Evolutionary conservation across 2,888 invertebrate species (phyloP), one percentile per base, ranked within the genome.

Genomic region (Spilarctia lutea): DNA sequence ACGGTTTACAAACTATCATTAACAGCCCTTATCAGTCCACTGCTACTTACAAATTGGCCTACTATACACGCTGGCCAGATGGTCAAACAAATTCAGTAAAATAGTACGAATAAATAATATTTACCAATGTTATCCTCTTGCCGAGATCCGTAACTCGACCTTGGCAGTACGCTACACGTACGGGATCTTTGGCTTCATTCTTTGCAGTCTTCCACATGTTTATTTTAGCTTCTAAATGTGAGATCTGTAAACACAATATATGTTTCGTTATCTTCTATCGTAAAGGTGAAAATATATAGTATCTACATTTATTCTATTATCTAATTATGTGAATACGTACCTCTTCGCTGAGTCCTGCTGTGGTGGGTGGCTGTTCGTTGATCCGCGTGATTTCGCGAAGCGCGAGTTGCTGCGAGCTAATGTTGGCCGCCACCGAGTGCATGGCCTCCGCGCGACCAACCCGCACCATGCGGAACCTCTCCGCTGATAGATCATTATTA

Each of bases 381-480:
- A 74, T 73, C 77, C 89, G 86, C 81, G 82, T 94, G 84, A 88
- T 90, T 83, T 96, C 94, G 24, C 95, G 93, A 79, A 91, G 93
- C 35, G 97, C 96, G 39, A 97, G 94, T 75, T 93, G 92, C 78
- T 96, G 96, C 68, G 97, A 90, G 73, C 97, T 96, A 71, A 97
- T 94, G 65, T 94, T 91, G 60, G 91, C 94, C 0, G 97, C 96
- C 13, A 91, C 92, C 8, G 93, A 86, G 86, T 97, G 96, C 92
- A 98, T 97, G 71, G 96, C 95, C 76, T 97, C 96, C 11, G 87
- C 86, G 68, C 97, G 96, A 0, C 98, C 98, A 87, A 97, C 97
- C 70, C 98, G 96, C 52, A 98, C 96, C 94, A 97, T 94, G 78
- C 95, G 96, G 90, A 97, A 96, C 71, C 96, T 92, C 77, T 96